Evolutionary conservation across 2,888 invertebrate genomes (phyloP), one percentile per base, ranked within the genome.

Genomic region (Drosophila recens): DNA sequence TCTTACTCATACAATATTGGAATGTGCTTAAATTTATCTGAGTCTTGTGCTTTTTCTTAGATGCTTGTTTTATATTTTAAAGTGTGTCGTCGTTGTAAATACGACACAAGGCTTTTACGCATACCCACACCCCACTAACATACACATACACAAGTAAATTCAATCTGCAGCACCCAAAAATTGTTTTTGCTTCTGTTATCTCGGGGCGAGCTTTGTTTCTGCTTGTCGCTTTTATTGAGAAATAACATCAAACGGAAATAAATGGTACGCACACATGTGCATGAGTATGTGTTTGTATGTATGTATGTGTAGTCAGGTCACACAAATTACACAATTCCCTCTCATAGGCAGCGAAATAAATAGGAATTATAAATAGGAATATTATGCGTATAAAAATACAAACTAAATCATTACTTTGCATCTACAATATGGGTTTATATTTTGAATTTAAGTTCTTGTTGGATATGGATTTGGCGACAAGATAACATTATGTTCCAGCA

Each of bases 161-260:
- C 43, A 62, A 53, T 56, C 57, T 61, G 34, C 58, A 45, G 51
- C 54, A 38, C 52, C 61, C 17, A 48, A 49, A 59, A 51, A 43
- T n/a, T 54, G 27, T 49, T 57, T 36, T 67, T 58, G 43, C 38
- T 70, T 33, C 48, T 63, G 66, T 74, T 79, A 77, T 77, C 76
- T 77, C 49, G n/a, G 36, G 56, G 45, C 62, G 51, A 36, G 53
- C 36, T 61, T 65, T 58, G 46, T 40, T 59, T 57, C 34, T 68
- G 52, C 49, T 53, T 57, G 61, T 52, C 49, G 61, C 15, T 70
- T 58, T 20, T 51, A 51, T 69, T 73, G 67, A 36, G 62, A 36
- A 78, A 76, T 45, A 64, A 68, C 56, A 70, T 67, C 17, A 70
- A 74, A 70, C 79, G 70, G 70, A 76, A 79, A 76, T 70, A 79